Conservation (phyloP, 2,888 invertebrate species). For the Pocota personata region DNA sequence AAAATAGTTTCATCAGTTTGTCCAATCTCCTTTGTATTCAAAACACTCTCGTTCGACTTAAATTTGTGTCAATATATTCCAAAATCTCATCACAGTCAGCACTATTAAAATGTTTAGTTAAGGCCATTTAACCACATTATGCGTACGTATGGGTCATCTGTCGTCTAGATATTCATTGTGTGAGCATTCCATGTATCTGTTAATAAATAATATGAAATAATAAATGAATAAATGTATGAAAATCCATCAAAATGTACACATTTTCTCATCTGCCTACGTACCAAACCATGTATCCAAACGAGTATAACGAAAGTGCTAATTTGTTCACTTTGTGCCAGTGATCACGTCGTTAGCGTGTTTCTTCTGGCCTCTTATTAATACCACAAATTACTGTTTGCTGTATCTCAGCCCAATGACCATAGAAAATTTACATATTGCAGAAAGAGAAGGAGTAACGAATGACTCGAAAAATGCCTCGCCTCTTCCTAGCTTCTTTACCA, state of each 20-base stretch:
- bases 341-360: neutral
- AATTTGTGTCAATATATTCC: neutral
- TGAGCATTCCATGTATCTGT: too few relatives aligned
- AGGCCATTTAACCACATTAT: neutral
- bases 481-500: neutral
- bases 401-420: neutral
- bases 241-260: neutral
- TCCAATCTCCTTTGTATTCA: neutral
- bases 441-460: neutral
- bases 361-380: too few relatives aligned
- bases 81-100: neutral
- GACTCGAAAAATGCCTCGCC: neutral
- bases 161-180: too few relatives aligned
- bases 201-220: too few relatives aligned
- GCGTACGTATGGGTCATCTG: neutral
- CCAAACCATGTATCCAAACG: too few relatives aligned
- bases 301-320: neutral
- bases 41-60: neutral
- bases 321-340: neutral
- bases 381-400: slow-evolving; percentile 3
- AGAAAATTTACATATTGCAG: neutral
- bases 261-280: neutral
- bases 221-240: neutral
- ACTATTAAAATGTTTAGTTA: neutral
- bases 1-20: too few relatives aligned